Evolutionary conservation across 2,797 vertebrate species (phyloP).

Genomic region (Anabas testudineus): DNA sequence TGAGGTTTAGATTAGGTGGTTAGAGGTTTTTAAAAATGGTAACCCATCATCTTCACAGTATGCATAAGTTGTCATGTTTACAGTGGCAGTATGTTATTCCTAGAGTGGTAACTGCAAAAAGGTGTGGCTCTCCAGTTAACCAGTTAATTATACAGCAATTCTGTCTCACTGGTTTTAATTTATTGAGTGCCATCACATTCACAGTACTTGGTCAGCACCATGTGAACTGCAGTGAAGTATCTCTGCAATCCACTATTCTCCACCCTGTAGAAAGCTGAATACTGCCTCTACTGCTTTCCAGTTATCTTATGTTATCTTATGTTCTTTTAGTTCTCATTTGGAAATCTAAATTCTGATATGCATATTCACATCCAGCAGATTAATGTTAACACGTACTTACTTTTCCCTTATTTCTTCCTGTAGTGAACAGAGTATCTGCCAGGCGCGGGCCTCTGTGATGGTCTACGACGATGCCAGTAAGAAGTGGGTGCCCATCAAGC

Average conservation of each 20-base stretch:
- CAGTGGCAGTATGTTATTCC: slow-evolving; percentile 25
- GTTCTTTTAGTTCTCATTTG: not conserved
- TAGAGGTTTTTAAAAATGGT: slow-evolving; percentile 50
- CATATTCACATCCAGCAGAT: not conserved
- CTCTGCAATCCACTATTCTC: slow-evolving; percentile 13
- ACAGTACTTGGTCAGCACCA: slow-evolving; percentile 7
- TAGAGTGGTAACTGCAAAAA: slow-evolving; percentile 40
- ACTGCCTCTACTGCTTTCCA: not conserved
- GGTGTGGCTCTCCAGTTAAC: slow-evolving; percentile 49
- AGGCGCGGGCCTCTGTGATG: slow-evolving; percentile 99
- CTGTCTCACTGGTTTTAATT: slow-evolving; percentile 27
- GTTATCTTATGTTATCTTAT: slow-evolving; percentile 1
- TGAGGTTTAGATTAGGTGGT: slow-evolving; percentile 55
- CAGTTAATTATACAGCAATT: slow-evolving; percentile 44
- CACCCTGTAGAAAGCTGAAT: not conserved
- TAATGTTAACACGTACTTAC: not conserved
- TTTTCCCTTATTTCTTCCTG: not conserved
- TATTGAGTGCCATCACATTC: slow-evolving; percentile 25
- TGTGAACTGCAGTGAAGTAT: slow-evolving; percentile 1
- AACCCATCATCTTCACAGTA: slow-evolving; percentile 18
- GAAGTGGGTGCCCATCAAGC: slow-evolving; percentile 99
- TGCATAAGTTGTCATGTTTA: slow-evolving; percentile 35
- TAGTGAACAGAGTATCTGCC: slow-evolving; percentile 99
- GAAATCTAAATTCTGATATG: not conserved
- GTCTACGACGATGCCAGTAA: slow-evolving; percentile 99